Evolutionary conservation across 2,888 invertebrate genomes (phyloP), one percentile per base, ranked within the genome.

Genomic region (Xanthorhoe spadicearia): DNA sequence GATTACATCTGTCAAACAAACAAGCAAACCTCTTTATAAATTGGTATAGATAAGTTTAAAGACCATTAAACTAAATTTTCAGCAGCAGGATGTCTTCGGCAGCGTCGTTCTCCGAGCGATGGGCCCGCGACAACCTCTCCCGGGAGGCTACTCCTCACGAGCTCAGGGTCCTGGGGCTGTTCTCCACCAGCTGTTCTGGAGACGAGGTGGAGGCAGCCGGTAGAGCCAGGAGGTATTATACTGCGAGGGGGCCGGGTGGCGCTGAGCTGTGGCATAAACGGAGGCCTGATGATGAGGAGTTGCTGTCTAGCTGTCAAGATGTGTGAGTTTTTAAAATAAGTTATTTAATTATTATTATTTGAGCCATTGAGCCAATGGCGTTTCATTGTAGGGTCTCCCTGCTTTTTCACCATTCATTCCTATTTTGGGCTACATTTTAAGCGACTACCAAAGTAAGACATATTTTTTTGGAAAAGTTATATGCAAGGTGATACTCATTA

Each of bases 41-140:
- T n/a, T n/a, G n/a, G n/a, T n/a, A 23, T 23, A 23, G 4, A 23
- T 23, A 23, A 23, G 32, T 7, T 6, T 32, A 7, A 32, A 6
- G 32, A 17, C n/a, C 15, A 19, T n/a, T 4, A 6, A 48, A 19
- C 8, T 18, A 19, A 7, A 49, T 52, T 67, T 83, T 80, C 81
- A 88, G 88, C 66, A 67, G 51, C 68, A 90, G 86, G 86, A 93
- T 93, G 92, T 84, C 88, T 70, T 84, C 84, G 79, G 92, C 92
- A 93, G 92, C 92, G 84, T 92, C 92, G 92, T 93, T 93, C 72
- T 83, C 87, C 46, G 84, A 89, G 83, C 92, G 92, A 92, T 93
- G 92, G 92, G 92, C 92, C 78, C 82, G 82, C 69, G 91, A 90
- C 79, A 91, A 92, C 84, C 87, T 93, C 68, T 82, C 84, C 61